phyloP scores from a whole-genome alignment of 2,113 vertebrate species.

The Poeciliopsis turrubarensis region DNA sequence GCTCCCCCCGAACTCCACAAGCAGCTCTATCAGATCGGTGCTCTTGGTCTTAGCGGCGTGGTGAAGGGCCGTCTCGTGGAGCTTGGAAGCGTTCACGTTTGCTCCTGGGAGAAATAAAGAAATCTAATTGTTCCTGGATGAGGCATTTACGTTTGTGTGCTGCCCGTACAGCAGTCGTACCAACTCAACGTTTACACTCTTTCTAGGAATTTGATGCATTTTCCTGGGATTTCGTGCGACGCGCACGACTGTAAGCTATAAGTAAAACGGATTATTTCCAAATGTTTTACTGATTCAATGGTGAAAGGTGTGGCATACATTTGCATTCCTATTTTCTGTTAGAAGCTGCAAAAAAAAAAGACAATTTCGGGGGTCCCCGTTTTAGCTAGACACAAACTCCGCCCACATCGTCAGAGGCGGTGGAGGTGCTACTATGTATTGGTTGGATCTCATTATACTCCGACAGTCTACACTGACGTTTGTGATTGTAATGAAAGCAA shows the following conservation, averaged over 20 bases:
- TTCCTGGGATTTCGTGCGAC: background rate
- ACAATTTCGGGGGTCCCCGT: background rate
- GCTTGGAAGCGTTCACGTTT: conserved; percentile 93
- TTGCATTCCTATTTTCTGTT: no score
- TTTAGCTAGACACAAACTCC: background rate
- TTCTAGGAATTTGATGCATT: background rate
- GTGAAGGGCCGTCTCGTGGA: conserved; percentile 93
- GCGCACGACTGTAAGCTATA: no score
- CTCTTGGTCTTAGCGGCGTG: conserved; percentile 89
- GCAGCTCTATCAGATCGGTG: conserved; percentile 85
- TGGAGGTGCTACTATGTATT: background rate
- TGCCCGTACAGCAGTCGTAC: background rate
- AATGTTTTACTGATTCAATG: no score
- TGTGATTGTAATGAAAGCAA: background rate
- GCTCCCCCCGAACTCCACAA: conserved; percentile 91
- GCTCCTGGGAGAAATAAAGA: conserved; percentile 79
- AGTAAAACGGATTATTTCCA: no score
- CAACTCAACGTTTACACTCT: background rate
- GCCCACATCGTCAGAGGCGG: no score
- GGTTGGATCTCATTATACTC: background rate
- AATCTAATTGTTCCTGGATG: background rate
- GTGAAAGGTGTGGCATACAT: no score
- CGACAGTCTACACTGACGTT: background rate
- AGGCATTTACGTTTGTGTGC: background rate
- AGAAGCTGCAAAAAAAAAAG: no score